Evolutionary conservation across 2,888 invertebrate species (phyloP).

Genomic region (Loripinus fragilis): DNA sequence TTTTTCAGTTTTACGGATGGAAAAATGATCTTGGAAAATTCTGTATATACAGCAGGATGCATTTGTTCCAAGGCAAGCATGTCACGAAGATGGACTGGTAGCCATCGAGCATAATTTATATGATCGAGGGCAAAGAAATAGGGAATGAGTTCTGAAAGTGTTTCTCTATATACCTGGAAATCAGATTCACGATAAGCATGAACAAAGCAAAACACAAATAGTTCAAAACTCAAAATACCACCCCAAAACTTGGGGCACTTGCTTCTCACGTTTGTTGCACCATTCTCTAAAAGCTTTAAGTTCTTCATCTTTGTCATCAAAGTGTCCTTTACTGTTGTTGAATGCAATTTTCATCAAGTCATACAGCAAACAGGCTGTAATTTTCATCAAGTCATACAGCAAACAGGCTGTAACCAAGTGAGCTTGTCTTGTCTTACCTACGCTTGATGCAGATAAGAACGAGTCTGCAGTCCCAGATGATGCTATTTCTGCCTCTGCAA

Average conservation of each 20-base stretch:
- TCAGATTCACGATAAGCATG: background rate
- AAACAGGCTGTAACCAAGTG: too few relatives aligned
- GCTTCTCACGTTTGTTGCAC: background rate
- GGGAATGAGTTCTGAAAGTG: background rate
- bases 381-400: too few relatives aligned
- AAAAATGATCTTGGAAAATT: background rate
- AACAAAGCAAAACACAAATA: background rate
- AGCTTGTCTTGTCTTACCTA: constrained; percentile 40
- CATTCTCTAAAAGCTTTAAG: background rate
- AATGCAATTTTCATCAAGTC: background rate
- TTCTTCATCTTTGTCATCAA: background rate
- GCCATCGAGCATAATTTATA: background rate
- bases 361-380: constrained; percentile 33
- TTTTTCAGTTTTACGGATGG: background rate
- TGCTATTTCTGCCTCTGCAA: constrained; percentile 62
- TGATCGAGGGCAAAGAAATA: background rate
- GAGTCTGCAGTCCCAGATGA: constrained; percentile 62
- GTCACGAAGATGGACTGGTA: background rate
- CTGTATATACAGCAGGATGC: background rate
- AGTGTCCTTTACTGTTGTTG: background rate
- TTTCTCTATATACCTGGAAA: background rate
- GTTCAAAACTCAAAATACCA: background rate
- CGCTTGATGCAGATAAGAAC: constrained; percentile 33
- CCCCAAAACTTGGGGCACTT: background rate
- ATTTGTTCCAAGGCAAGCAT: background rate